Evolutionary conservation across 2,113 vertebrate species (phyloP).

Genomic region (Trematomus loennbergii): DNA sequence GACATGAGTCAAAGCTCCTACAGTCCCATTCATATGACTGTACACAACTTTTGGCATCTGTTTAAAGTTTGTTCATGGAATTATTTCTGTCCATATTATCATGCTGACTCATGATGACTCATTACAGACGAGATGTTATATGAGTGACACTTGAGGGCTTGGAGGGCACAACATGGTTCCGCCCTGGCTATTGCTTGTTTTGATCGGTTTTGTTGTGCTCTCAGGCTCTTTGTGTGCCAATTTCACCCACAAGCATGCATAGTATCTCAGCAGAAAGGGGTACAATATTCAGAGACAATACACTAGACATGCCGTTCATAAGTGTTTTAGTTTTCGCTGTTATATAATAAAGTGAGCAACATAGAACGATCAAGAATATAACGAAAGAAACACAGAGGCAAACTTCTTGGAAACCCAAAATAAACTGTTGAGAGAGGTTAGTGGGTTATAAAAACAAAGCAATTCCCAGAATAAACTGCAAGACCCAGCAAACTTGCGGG

Average conservation of each 20-base stretch:
- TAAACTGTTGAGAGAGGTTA: slow-evolving; percentile 43
- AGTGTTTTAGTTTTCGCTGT: slow-evolving; percentile 18
- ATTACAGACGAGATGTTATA: slow-evolving; percentile 32
- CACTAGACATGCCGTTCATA: background rate
- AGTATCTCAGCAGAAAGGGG: slow-evolving; percentile 3
- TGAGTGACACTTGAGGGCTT: slow-evolving; percentile 26
- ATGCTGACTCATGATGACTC: slow-evolving; percentile 53
- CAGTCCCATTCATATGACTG: slow-evolving; percentile 42
- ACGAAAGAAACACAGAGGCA: slow-evolving; percentile 13
- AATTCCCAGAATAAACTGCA: slow-evolving; percentile 60
- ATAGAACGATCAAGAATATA: slow-evolving; percentile 28
- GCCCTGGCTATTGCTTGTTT: slow-evolving; percentile 19
- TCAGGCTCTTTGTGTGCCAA: slow-evolving; percentile 3
- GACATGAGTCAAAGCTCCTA: slow-evolving; percentile 69
- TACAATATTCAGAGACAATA: slow-evolving; percentile 30
- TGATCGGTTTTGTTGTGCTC: slow-evolving; percentile 38
- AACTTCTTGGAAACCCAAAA: slow-evolving; percentile 39
- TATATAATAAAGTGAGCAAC: slow-evolving; percentile 26
- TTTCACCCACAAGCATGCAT: slow-evolving; percentile 40
- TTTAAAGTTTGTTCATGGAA: slow-evolving; percentile 26
- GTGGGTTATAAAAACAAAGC: slow-evolving; percentile 59
- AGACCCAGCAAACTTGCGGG: slow-evolving; percentile 51
- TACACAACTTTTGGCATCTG: slow-evolving; percentile 22
- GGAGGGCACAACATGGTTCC: slow-evolving; percentile 9
- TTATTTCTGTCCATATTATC: slow-evolving; percentile 44